Base-by-base conservation (phyloP, 2,888 invertebrate species). In the Cryptocheilus praepositus region DNA sequence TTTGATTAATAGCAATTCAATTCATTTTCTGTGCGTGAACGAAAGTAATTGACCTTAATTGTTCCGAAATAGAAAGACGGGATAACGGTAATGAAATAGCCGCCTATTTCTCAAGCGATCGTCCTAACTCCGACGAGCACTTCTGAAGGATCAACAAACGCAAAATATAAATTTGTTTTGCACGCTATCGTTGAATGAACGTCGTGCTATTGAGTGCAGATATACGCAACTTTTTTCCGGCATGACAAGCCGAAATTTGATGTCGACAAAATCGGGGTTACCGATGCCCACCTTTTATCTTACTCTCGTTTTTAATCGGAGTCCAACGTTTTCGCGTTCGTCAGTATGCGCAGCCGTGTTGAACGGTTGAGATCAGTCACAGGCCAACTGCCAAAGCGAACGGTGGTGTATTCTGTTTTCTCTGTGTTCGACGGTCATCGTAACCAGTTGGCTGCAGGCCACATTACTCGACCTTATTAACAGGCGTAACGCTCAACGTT, bases 321-420 rank as follows among this genome's bases (percentile, higher is more conserved):
- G 28, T 11, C 18, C 43, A 51, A 72, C 54, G 55, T 74, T 71
- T 74, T 69, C 18, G 18, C 18, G 16, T 44, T n/a, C 2, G 66
- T 11, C 69, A 67, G 59, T 76, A 74, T 45, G 25, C 21, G 36
- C 4, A 62, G n/a, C 8, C n/a, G 21, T 8, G 3, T 7, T 16
- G 21, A 25, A 8, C 28, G 57, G 64, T 15, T 21, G 19, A 7
- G 18, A 58, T 58, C 61, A 76, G 77, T 77, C 15, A 56, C 59
- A 22, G 21, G 16, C 46, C 19, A 55, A 44, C 71, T 63, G 64
- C 54, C 67, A 25, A 16, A 18, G 7, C 7, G 65, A 57, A 11
- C 7, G 46, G 61, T 61, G 3, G 36, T n/a, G 0, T 0, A 3
- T 11, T 3, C 2, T 11, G 43, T 13, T 1, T 0, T 11, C 22